Conservation (phyloP, 2,888 invertebrate species). For the Gymnosoma rotundatum region DNA sequence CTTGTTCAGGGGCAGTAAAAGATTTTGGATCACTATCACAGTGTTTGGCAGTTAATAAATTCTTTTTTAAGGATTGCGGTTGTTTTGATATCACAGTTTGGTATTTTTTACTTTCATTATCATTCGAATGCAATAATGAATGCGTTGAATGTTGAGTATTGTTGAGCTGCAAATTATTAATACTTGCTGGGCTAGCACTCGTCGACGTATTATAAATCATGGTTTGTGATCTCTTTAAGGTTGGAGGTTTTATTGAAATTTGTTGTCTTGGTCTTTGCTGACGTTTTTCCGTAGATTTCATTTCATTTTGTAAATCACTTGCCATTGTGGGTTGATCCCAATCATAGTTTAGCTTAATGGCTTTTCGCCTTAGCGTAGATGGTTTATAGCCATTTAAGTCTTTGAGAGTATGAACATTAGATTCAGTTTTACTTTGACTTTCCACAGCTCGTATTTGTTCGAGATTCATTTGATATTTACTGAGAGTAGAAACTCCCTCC, state of each 20-base stretch:
- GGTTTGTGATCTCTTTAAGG: conserved; percentile 80
- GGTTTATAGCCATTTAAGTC: conserved; percentile 86
- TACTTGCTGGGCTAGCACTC: conserved; percentile 55
- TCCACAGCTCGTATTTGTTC: conserved; percentile 84
- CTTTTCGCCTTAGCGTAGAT: conserved; percentile 84
- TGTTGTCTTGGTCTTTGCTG: conserved; percentile 79
- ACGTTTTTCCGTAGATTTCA: conserved; percentile 65
- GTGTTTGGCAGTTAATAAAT: conserved; percentile 73
- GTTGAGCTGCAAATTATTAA: conserved; percentile 40
- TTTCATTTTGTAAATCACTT: conserved; percentile 65
- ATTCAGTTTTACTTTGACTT: conserved; percentile 80
- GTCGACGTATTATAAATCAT: conserved; percentile 74
- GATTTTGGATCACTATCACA: conserved; percentile 76
- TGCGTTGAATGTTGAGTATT: conserved; percentile 32
- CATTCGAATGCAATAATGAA: conserved; percentile 64
- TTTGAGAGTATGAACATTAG: conserved; percentile 84
- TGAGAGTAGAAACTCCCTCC: conserved; percentile 82
- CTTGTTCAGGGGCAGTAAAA: conserved; percentile 39
- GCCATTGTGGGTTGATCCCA: conserved; percentile 83
- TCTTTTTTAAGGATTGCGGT: conserved; percentile 71
- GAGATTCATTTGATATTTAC: conserved; percentile 85
- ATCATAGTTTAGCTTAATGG: conserved; percentile 83
- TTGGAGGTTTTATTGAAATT: conserved; percentile 76
- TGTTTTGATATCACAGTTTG: conserved; percentile 77
- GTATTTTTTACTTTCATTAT: conserved; percentile 69